These are phyloP conservation scores for Macaca mulatta DNA, from an alignment of 2,113 vertebrate genomes.

Conservation along the genomic window DNA sequence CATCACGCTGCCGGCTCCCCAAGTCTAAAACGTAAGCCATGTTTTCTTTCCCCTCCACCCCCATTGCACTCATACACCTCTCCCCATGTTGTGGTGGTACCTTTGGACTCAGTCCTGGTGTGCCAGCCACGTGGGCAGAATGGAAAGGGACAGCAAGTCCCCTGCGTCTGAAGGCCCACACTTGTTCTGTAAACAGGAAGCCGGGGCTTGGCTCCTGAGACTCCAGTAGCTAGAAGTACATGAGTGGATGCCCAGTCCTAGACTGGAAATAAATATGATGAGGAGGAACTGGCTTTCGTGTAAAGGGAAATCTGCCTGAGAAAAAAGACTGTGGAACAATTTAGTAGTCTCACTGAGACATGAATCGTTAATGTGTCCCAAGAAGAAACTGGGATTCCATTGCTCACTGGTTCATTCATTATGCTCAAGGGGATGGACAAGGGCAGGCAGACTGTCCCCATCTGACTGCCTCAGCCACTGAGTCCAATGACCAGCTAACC, in stretches of 20 bases:
- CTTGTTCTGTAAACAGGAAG: neutral
- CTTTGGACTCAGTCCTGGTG: neutral
- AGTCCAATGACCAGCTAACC: neutral
- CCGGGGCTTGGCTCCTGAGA: neutral
- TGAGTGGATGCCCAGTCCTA: neutral
- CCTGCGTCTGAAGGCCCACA: neutral
- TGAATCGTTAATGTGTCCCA: neutral
- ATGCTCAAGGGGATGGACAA: neutral
- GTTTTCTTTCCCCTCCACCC: neutral
- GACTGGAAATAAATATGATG: neutral
- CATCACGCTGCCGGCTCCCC: slow-evolving; percentile 81
- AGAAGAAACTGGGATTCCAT: neutral
- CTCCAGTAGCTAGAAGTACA: neutral
- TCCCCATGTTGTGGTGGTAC: neutral
- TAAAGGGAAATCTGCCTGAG: neutral
- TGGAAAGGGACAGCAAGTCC: neutral
- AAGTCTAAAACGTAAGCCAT: slow-evolving; percentile 76
- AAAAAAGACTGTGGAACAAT: neutral
- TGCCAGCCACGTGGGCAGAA: neutral
- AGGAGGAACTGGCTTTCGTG: neutral
- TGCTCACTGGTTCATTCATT: neutral
- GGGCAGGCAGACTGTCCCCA: neutral
- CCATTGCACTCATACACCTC: neutral
- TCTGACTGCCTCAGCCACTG: neutral
- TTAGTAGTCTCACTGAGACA: neutral